A percentile compares a stretch with the other conserved stretches of the same genome.
phyloP scores from a whole-genome alignment of 30 jellyfish, hydroid and myxozoan genomes.

The Sanderia malayensis region DNA sequence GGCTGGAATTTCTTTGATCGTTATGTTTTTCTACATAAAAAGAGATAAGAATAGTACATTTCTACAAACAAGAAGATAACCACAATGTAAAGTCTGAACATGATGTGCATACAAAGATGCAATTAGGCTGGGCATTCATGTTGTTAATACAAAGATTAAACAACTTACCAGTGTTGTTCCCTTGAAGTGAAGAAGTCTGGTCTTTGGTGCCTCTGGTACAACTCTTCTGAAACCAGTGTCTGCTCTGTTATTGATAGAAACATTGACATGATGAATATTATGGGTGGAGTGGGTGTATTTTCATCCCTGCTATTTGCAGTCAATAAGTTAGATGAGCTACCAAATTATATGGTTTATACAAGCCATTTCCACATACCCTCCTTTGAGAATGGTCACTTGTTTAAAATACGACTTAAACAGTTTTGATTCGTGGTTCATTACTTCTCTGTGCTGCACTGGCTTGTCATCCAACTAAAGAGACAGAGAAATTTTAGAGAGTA shows the following conservation, averaged over 20 bases:
- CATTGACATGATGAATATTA: too few species aligned
- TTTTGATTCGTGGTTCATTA: slow-evolving; percentile 84
- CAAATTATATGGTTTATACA: too few species aligned
- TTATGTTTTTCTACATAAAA: slow-evolving; percentile 59
- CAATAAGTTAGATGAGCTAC: too few species aligned
- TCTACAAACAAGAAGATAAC: not conserved
- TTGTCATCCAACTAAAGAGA: slow-evolving; percentile 85
- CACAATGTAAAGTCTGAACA: not conserved
- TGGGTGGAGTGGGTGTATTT: too few species aligned
- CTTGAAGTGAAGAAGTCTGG: slow-evolving; percentile 86
- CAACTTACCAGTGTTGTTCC: slow-evolving; percentile 66
- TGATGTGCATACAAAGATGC: too few species aligned
- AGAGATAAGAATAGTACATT: not conserved
- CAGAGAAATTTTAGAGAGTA: too few species aligned
- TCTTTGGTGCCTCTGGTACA: slow-evolving; percentile 78
- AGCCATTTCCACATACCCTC: slow-evolving; percentile 82
- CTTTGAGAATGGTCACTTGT: slow-evolving; percentile 59
- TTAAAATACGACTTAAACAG: slow-evolving; percentile 83
- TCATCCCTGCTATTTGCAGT: too few species aligned
- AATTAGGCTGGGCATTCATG: too few species aligned
- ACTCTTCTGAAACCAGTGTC: slow-evolving; percentile 97
- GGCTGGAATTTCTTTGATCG: slow-evolving; percentile 79
- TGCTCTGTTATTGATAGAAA: slow-evolving; percentile 44
- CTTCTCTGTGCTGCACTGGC: slow-evolving; percentile 99
- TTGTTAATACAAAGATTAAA: too few species aligned